phyloP scores from a whole-genome alignment of 2,113 vertebrate species.

The Podiceps cristatus region DNA sequence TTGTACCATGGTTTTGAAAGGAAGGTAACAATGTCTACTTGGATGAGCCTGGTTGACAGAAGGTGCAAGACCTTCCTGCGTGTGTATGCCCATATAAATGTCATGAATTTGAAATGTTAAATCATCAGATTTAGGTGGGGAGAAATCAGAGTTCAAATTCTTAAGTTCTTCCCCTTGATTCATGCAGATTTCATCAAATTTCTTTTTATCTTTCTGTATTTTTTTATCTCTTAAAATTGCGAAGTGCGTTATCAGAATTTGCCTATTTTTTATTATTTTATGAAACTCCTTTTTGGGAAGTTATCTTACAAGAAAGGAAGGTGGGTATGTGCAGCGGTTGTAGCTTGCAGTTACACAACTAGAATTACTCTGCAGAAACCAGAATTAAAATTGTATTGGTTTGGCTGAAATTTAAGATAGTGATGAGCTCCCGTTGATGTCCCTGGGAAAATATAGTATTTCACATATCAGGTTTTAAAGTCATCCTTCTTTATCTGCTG shows the following conservation, averaged over 20 bases:
- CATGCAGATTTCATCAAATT: not conserved
- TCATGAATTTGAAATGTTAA: not conserved
- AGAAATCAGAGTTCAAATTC: not conserved
- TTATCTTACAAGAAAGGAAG: not conserved
- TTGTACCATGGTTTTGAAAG: not conserved
- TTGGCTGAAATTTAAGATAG: not conserved
- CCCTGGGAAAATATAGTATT: not conserved
- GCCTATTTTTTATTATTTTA: not conserved
- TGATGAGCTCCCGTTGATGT: not conserved
- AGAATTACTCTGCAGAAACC: not conserved
- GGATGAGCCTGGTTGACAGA: not conserved
- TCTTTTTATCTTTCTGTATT: not conserved
- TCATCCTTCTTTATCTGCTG: not conserved
- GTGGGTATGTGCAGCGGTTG: not conserved
- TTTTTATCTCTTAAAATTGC: not conserved
- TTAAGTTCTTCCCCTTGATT: not conserved
- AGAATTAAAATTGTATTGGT: not conserved
- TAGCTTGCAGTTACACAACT: not conserved
- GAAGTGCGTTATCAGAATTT: not conserved
- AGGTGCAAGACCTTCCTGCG: not conserved
- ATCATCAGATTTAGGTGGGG: not conserved
- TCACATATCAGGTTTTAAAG: not conserved
- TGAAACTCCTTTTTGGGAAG: not conserved
- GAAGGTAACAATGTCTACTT: not conserved
- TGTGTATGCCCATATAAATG: not conserved